phyloP scores from a whole-genome alignment of 1,140 invertebrate genomes.

The Episyrphus balteatus region DNA sequence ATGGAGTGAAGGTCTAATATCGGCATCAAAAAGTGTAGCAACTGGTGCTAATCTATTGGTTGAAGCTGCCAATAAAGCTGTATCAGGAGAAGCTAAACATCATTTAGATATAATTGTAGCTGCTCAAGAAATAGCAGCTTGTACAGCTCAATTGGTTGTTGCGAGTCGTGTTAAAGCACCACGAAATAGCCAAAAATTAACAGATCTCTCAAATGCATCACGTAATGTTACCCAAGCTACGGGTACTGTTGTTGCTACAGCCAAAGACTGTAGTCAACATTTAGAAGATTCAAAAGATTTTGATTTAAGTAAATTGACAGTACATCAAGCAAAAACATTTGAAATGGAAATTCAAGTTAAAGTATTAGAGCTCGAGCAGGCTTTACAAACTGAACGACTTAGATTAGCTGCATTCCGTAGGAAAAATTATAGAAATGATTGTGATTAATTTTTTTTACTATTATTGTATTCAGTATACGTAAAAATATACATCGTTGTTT shows the following conservation, averaged over 20 bases:
- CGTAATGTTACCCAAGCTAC: conserved; percentile 80
- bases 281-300: conserved; percentile 84
- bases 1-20: conserved; percentile 97
- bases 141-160: conserved; percentile 92
- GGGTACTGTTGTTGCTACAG: conserved; percentile 83
- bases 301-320: conserved; percentile 76
- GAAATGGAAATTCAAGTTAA: conserved; percentile 94
- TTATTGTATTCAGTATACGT: too few species aligned
- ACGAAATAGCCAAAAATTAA: conserved; percentile 63
- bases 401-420: conserved; percentile 73
- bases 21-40: conserved; percentile 94
- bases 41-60: conserved; percentile 87
- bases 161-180: conserved; percentile 88
- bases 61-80: conserved; percentile 86
- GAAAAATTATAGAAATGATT: conserved; percentile 64
- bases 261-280: conserved; percentile 75
- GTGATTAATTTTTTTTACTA: conserved; percentile 14
- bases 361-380: conserved; percentile 84
- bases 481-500: too few species aligned
- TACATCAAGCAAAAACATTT: conserved; percentile 87
- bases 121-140: conserved; percentile 94
- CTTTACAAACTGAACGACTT: conserved; percentile 76
- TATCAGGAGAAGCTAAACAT: conserved; percentile 70
- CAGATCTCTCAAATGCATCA: conserved; percentile 70
- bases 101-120: conserved; percentile 74